These are phyloP conservation scores for Brachionus sp. DNA, from an alignment of 1,140 invertebrate genomes.

Conservation along the genomic window DNA sequence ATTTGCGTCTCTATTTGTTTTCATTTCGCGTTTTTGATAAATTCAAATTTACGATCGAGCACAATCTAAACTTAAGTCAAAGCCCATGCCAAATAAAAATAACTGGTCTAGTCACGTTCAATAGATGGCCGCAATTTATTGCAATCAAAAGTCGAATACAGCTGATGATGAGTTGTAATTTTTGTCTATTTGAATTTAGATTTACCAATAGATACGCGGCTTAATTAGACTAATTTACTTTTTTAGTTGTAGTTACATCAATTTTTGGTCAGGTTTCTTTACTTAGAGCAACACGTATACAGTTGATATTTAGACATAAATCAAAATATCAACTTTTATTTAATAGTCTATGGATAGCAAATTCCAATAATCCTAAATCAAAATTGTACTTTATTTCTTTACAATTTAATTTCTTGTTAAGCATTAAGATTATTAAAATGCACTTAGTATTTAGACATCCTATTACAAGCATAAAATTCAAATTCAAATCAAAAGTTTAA, in stretches of 20 bases:
- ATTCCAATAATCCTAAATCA: conserved; percentile 25
- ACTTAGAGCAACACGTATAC: background rate
- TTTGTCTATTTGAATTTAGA: conserved; percentile 15
- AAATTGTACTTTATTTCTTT: conserved; percentile 9
- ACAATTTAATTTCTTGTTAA: conserved; percentile 23
- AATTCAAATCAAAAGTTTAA: conserved; percentile 17
- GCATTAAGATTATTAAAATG: conserved; percentile 19
- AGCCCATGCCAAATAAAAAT: background rate
- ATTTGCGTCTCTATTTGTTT: conserved; percentile 22
- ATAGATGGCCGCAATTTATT: background rate
- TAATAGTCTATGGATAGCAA: conserved; percentile 8
- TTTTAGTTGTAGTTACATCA: background rate
- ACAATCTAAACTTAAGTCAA: background rate
- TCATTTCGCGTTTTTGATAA: background rate
- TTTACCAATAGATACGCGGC: background rate
- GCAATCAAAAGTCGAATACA: conserved; percentile 24
- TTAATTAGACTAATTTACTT: background rate
- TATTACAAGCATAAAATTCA: background rate
- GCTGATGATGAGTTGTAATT: background rate
- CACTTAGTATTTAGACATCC: conserved; percentile 41
- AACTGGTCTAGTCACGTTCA: conserved; percentile 21
- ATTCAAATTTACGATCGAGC: background rate
- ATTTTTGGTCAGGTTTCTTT: conserved; percentile 14
- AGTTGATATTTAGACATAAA: background rate
- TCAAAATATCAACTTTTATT: conserved; percentile 12